Conservation (phyloP, 2,113 vertebrate genomes). For the Regulus satrapa region DNA sequence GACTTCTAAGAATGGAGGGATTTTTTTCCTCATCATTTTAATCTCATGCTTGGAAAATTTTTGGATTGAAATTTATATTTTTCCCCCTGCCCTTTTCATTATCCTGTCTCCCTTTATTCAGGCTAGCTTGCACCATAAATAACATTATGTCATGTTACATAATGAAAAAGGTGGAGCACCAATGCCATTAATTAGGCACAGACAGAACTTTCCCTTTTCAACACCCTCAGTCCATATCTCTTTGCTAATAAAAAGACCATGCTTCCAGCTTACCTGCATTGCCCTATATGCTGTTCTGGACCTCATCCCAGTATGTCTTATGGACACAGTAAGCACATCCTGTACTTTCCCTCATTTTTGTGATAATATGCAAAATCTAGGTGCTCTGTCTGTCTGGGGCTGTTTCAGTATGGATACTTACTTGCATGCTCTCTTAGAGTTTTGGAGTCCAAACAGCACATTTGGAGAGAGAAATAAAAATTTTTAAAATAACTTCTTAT, state of each 20-base stretch:
- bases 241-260: not conserved
- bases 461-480: not conserved
- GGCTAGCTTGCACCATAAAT: not conserved
- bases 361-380: not conserved
- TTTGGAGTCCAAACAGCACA: not conserved
- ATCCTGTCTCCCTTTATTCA: not conserved
- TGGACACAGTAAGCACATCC: not conserved
- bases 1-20: not conserved
- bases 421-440: accelerated
- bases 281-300: not conserved
- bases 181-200: not conserved
- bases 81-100: not conserved
- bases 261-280: not conserved
- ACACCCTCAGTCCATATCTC: not conserved
- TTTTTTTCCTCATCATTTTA: not conserved
- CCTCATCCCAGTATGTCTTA: accelerated
- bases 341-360: not conserved
- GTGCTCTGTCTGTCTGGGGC: not conserved
- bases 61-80: not conserved
- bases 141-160: not conserved
- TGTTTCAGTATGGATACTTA: not conserved
- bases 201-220: not conserved
- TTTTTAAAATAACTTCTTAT: not conserved
- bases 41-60: not conserved
- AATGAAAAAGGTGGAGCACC: not conserved